Evolutionary conservation across 2,797 vertebrate species (phyloP).

Genomic region (Coranthus polyacanthus): DNA sequence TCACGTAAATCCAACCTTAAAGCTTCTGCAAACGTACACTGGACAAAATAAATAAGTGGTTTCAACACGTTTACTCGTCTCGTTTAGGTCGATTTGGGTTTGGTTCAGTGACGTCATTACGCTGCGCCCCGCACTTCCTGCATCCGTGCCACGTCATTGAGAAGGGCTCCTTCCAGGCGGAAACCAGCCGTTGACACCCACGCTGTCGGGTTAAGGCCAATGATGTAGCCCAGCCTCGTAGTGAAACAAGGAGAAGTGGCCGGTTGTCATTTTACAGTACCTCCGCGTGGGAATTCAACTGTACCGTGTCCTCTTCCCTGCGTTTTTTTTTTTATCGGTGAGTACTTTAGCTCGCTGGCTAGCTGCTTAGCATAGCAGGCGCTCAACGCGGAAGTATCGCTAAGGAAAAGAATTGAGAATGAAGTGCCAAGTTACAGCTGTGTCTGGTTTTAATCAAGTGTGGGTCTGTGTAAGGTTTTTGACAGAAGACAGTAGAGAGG

Average conservation of each 20-base stretch:
- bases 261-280: neutral
- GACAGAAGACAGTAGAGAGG: neutral
- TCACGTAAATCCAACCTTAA: no score
- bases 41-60: no score
- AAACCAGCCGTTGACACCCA: slow-evolving; percentile 29
- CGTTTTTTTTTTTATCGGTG: slow-evolving; percentile 51
- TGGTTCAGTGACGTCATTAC: slow-evolving; percentile 49
- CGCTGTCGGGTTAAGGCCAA: neutral
- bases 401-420: neutral
- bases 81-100: no score
- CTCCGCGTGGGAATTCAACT: neutral
- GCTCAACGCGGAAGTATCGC: neutral
- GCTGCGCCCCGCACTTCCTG: slow-evolving; percentile 35
- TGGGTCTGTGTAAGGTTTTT: neutral
- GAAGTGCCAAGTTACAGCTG: neutral
- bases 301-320: neutral
- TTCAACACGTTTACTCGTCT: no score
- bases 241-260: slow-evolving; percentile 1
- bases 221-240: slow-evolving; percentile 41
- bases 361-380: neutral
- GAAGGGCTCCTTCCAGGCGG: slow-evolving; percentile 14
- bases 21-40: no score
- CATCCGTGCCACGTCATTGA: slow-evolving; percentile 74
- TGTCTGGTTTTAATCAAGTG: neutral
- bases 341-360: slow-evolving; percentile 25